Conservation (phyloP, 2,797 vertebrate genomes). For the Melanotaenia trifasciata region DNA sequence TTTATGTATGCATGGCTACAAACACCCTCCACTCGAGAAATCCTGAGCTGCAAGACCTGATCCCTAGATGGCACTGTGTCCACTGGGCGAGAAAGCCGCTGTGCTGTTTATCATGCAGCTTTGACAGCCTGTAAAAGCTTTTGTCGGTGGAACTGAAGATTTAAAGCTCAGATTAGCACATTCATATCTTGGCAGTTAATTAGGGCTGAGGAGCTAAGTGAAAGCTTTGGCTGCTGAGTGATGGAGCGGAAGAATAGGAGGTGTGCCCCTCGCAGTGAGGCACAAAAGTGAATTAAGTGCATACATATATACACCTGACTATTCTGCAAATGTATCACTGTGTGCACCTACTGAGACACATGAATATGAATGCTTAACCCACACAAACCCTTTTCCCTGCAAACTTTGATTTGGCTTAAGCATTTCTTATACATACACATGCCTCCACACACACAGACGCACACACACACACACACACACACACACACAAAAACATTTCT, state of each 20-base stretch:
- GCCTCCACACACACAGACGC: conserved; percentile 1
- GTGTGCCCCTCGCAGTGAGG: conserved; percentile 39
- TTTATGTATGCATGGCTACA: neutral
- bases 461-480: neutral
- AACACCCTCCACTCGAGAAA: neutral
- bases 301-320: conserved; percentile 34
- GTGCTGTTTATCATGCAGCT: conserved; percentile 69
- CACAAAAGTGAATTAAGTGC: conserved; percentile 61
- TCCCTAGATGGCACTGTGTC: conserved; percentile 76
- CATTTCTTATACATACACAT: neutral
- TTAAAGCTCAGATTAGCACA: conserved; percentile 72
- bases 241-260: conserved; percentile 61
- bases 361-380: conserved; percentile 47
- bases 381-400: conserved; percentile 5
- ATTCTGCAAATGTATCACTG: conserved; percentile 45
- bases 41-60: conserved; percentile 24
- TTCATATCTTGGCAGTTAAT: conserved; percentile 80
- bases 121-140: conserved; percentile 74
- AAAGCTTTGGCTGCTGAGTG: conserved; percentile 65
- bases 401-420: conserved; percentile 23
- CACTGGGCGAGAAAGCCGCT: conserved; percentile 34
- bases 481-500: neutral
- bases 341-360: conserved; percentile 33
- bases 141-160: conserved; percentile 74
- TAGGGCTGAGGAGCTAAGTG: conserved; percentile 68